Evolutionary conservation across 2,797 vertebrate genomes (phyloP).

Genomic region (Vireo griseus): DNA sequence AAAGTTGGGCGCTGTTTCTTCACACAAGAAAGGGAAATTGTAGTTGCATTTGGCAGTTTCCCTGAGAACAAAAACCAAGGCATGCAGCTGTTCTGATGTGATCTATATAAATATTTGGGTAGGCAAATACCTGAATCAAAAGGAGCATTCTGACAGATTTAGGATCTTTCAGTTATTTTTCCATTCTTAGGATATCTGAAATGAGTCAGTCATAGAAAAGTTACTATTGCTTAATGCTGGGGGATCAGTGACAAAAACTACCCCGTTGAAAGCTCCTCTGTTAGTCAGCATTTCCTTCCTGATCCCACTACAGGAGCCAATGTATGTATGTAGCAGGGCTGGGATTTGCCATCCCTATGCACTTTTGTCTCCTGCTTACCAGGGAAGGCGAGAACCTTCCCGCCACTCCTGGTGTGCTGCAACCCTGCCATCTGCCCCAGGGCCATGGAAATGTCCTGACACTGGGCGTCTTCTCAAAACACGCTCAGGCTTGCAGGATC

Average conservation of each 20-base stretch:
- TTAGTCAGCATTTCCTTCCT: slow-evolving; percentile 61
- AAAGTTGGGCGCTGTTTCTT: neutral
- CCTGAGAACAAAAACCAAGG: neutral
- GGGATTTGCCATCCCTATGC: neutral
- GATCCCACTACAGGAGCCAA: neutral
- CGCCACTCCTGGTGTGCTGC: neutral
- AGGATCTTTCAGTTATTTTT: neutral
- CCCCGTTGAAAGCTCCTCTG: neutral
- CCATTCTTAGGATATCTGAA: neutral
- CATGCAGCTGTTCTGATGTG: neutral
- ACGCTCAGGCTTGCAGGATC: neutral
- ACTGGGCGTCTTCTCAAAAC: neutral
- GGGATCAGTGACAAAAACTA: neutral
- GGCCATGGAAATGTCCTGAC: slow-evolving; percentile 29
- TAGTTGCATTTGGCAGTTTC: neutral
- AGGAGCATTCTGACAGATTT: neutral
- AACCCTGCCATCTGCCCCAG: neutral
- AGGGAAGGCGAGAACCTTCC: neutral
- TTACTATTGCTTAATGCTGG: neutral
- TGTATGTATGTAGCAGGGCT: neutral
- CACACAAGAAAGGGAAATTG: slow-evolving; percentile 3
- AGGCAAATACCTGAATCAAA: slow-evolving; percentile 17
- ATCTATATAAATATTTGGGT: neutral
- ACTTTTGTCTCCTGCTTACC: neutral
- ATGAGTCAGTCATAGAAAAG: neutral